Percentiles rank a stretch among this genome's conserved stretches.
Evolutionary conservation across 2,113 vertebrate genomes (phyloP).

Genomic region (Pollachius pollachius): DNA sequence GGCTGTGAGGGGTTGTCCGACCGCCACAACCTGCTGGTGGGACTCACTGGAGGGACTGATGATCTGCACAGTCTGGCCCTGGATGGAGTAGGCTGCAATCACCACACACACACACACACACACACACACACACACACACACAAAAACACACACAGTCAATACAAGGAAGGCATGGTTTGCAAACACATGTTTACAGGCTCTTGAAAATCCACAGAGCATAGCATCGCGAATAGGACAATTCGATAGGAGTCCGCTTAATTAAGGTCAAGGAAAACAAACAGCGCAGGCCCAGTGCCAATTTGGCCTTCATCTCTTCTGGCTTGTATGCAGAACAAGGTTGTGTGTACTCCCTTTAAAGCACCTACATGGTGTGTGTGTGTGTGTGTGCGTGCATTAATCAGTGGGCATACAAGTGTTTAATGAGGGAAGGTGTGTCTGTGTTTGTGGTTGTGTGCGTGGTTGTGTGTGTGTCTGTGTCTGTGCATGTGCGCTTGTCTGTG

Average conservation of each 20-base stretch:
- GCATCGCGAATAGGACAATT: too few relatives aligned
- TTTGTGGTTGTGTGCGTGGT: conserved; percentile 5
- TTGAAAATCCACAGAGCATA: conserved; percentile 39
- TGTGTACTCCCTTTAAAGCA: neutral
- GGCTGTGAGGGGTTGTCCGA: conserved; percentile 91
- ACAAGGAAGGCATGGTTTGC: neutral
- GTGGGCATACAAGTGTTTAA: neutral
- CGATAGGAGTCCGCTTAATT: conserved; percentile 46
- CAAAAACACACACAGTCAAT: neutral
- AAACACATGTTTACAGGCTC: conserved; percentile 32
- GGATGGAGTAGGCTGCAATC: conserved; percentile 90
- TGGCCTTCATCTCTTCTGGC: conserved; percentile 45
- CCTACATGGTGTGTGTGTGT: neutral
- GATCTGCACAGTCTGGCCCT: conserved; percentile 95
- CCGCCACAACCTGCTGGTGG: conserved; percentile 98
- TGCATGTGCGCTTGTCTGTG: neutral
- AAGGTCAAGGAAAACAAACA: conserved; percentile 49
- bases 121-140: conserved; percentile 10
- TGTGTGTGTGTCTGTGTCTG: conserved; percentile 5
- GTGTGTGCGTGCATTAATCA: neutral
- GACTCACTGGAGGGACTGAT: conserved; percentile 98
- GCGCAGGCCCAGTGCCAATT: conserved; percentile 42
- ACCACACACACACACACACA: conserved; percentile 30
- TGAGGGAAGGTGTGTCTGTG: conserved; percentile 34
- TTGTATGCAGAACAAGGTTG: conserved; percentile 43